Evolutionary conservation across 2,113 vertebrate genomes (phyloP).

Genomic region (Equus przewalskii): DNA sequence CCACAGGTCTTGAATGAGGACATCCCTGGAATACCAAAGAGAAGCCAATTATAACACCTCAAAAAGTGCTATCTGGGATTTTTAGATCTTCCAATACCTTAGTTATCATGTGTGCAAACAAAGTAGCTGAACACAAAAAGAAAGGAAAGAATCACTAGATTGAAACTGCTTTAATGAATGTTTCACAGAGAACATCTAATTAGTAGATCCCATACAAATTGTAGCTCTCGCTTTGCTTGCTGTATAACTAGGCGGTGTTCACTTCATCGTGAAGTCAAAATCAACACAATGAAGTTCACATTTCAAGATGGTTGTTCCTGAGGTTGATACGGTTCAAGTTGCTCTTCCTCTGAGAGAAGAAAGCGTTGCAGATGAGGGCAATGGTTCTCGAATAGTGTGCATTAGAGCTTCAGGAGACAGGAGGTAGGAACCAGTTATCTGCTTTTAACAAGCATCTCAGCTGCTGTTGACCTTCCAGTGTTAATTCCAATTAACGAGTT

Average conservation of each 20-base stretch:
- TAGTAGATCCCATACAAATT: conserved; percentile 30
- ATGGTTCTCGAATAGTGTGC: rapidly evolving
- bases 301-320: neutral
- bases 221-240: neutral
- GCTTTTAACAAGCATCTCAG: neutral
- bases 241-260: neutral
- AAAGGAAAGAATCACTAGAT: conserved; percentile 20
- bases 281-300: neutral
- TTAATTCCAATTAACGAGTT: neutral
- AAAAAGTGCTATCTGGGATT: neutral
- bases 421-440: neutral
- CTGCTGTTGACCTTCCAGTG: neutral
- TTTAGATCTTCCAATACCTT: conserved; percentile 52
- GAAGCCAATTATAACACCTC: conserved; percentile 58
- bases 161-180: conserved; percentile 58
- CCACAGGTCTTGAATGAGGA: conserved; percentile 21
- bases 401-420: neutral
- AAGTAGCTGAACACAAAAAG: neutral
- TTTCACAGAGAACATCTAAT: conserved; percentile 62
- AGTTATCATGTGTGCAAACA: conserved; percentile 63
- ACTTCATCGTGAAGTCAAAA: neutral
- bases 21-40: neutral
- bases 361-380: neutral
- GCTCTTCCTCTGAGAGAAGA: neutral
- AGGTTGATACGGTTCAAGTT: neutral